A percentile compares a stretch with the other conserved stretches of the same genome.
These are phyloP conservation scores for Agonopterix alstromeriana DNA, from an alignment of 2,888 invertebrate species.

Conservation along the genomic window DNA sequence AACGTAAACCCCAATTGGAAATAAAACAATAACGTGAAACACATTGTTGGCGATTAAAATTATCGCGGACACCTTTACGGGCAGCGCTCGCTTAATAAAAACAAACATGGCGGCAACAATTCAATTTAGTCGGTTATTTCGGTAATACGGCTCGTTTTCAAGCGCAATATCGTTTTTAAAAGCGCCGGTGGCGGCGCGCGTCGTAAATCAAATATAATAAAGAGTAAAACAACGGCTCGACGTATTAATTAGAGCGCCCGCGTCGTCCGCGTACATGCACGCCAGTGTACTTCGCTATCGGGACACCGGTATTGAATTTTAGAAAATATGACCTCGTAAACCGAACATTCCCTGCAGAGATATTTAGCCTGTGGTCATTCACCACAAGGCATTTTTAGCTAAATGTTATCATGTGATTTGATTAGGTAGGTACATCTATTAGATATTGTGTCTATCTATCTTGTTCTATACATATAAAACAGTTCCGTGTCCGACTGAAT, in stretches of 20 bases:
- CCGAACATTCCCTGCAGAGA: constrained; percentile 9
- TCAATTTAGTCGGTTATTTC: constrained; percentile 55
- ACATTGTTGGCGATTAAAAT: constrained; percentile 37
- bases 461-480: no score
- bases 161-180: constrained; percentile 59
- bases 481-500: no score
- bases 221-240: constrained; percentile 52
- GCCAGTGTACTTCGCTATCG: constrained; percentile 19
- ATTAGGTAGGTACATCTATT: no score
- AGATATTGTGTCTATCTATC: no score
- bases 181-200: constrained; percentile 33
- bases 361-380: constrained; percentile 1
- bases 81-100: constrained; percentile 37
- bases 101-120: constrained; percentile 52
- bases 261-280: constrained; percentile 2
- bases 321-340: constrained; percentile 40
- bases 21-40: constrained; percentile 26
- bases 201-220: constrained; percentile 63
- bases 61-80: constrained; percentile 42
- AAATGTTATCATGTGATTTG: neutral
- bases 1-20: constrained; percentile 24
- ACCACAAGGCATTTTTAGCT: neutral
- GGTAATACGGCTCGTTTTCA: constrained; percentile 43
- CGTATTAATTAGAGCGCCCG: constrained; percentile 55
- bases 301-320: constrained; percentile 47